These are phyloP conservation scores for Drosophila serrata DNA, from an alignment of 1,140 invertebrate genomes.

Conservation along the genomic window DNA sequence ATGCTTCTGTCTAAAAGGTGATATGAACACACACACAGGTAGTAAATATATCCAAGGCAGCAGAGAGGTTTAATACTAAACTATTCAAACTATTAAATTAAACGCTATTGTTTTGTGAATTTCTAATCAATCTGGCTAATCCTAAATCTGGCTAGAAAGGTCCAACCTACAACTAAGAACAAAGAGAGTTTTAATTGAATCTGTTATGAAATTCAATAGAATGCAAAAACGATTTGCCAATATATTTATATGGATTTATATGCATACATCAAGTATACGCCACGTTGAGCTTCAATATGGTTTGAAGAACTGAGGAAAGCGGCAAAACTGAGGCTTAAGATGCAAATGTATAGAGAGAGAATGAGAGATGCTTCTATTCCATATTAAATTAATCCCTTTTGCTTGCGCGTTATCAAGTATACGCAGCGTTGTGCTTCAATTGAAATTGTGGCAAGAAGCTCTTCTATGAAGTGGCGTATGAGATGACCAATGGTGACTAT, in stretches of 20 bases:
- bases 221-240: not conserved
- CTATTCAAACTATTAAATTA: not conserved
- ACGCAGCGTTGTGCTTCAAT: slow-evolving; percentile 30
- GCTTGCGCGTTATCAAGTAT: slow-evolving; percentile 17
- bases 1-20: not conserved
- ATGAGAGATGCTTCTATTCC: not conserved
- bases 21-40: not conserved
- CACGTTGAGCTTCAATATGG: not conserved
- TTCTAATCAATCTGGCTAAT: no score
- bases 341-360: not conserved
- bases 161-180: not conserved
- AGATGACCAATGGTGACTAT: not conserved
- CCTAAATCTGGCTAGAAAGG: no score
- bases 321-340: not conserved
- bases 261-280: not conserved
- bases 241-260: not conserved
- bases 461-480: no score
- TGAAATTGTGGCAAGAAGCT: not conserved
- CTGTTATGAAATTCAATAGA: not conserved
- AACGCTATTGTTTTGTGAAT: slow-evolving; percentile 4
- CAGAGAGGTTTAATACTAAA: slow-evolving; percentile 20
- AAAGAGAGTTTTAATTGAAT: not conserved
- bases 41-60: slow-evolving; percentile 1
- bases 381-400: not conserved
- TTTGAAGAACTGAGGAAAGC: not conserved